Percentiles rank a stretch among this genome's conserved stretches.
Evolutionary conservation across 2,797 vertebrate genomes (phyloP).

Genomic region (Borostomias antarcticus): DNA sequence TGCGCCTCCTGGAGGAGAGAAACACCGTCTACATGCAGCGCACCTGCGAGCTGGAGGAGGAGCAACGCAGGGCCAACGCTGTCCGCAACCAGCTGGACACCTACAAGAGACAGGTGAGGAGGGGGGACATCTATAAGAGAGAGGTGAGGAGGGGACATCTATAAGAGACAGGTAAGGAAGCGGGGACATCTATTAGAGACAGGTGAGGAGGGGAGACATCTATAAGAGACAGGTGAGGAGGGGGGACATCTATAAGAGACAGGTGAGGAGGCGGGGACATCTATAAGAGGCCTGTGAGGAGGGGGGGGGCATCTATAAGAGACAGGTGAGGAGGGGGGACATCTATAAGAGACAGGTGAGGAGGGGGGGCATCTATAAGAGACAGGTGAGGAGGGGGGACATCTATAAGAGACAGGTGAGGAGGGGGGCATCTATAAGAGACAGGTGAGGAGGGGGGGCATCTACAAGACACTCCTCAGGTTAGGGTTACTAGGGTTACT

Average conservation of each 20-base stretch:
- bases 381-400: neutral
- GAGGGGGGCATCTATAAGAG: neutral
- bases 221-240: neutral
- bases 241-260: neutral
- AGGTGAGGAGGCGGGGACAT: neutral
- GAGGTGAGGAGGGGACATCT: neutral
- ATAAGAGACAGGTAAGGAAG: neutral
- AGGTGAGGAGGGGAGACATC: conserved; percentile 69
- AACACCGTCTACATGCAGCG: conserved; percentile 88
- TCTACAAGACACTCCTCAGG: no score
- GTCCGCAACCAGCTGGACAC: conserved; percentile 84
- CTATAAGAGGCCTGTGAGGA: neutral
- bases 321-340: neutral
- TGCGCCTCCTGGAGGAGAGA: conserved; percentile 89
- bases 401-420: neutral
- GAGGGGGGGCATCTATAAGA: neutral
- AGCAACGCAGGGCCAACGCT: conserved; percentile 83
- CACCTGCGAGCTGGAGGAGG: conserved; percentile 91
- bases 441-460: neutral
- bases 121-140: neutral
- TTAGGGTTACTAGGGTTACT: neutral
- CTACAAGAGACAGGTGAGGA: conserved; percentile 84
- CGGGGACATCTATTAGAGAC: conserved; percentile 84
- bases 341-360: neutral
- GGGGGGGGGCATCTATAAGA: neutral